Percentiles rank a stretch among this genome's conserved stretches.
These are phyloP conservation scores for Enteromius anoplus DNA, from an alignment of 2,797 vertebrate species.

Conservation along the genomic window DNA sequence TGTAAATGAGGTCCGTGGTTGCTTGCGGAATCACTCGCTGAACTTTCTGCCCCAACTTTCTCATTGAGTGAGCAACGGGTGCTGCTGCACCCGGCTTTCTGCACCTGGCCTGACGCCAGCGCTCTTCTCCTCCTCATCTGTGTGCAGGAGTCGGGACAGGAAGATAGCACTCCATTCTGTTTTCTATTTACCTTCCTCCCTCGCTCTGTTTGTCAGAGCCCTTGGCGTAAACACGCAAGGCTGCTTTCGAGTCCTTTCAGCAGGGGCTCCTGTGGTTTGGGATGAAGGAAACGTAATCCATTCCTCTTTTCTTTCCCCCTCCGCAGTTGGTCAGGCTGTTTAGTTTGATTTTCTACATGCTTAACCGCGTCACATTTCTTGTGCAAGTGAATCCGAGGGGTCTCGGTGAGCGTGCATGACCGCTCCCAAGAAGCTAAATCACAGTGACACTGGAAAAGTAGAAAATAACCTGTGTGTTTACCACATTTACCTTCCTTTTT, in stretches of 20 bases:
- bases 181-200: slow-evolving; percentile 58
- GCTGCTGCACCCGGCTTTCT: background rate
- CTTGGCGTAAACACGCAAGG: slow-evolving; percentile 74
- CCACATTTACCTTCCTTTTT: slow-evolving; percentile 17
- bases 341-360: slow-evolving; percentile 69
- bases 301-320: slow-evolving; percentile 44
- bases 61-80: slow-evolving; percentile 2
- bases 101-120: slow-evolving; percentile 42
- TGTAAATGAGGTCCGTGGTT: slow-evolving; percentile 13
- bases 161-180: slow-evolving; percentile 51
- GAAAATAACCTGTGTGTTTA: slow-evolving; percentile 34
- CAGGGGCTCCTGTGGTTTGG: slow-evolving; percentile 57
- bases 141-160: slow-evolving; percentile 33
- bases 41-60: slow-evolving; percentile 43
- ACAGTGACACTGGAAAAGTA: slow-evolving; percentile 20
- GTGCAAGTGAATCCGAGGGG: slow-evolving; percentile 60
- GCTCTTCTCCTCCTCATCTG: slow-evolving; percentile 32
- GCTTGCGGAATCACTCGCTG: background rate
- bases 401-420: slow-evolving; percentile 63
- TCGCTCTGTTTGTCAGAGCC: slow-evolving; percentile 66
- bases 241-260: slow-evolving; percentile 62
- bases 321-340: slow-evolving; percentile 63
- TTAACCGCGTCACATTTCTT: slow-evolving; percentile 66
- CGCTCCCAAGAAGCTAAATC: slow-evolving; percentile 49
- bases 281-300: slow-evolving; percentile 51